phyloP scores from a whole-genome alignment of 2,888 invertebrate species.

The Thera britannica region DNA sequence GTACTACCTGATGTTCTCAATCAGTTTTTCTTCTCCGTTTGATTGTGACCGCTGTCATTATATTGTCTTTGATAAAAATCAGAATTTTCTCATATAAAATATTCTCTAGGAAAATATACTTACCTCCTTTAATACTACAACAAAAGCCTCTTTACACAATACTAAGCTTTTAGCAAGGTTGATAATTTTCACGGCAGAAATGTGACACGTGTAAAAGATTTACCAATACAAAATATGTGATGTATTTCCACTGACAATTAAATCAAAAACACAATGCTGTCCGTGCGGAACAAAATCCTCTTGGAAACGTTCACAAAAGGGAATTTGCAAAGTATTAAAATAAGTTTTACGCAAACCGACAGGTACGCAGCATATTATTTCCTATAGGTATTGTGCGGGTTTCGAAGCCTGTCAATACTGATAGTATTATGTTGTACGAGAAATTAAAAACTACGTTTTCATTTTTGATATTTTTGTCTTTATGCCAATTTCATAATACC shows the following conservation, averaged over 20 bases:
- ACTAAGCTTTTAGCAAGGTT: conserved; percentile 26
- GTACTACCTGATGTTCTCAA: too few species aligned
- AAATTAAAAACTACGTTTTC: too few species aligned
- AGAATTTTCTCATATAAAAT: not conserved
- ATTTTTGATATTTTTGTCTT: not conserved
- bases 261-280: conserved; percentile 41
- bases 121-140: conserved; percentile 13
- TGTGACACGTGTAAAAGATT: conserved; percentile 50
- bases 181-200: conserved; percentile 37
- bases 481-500: too few species aligned
- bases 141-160: conserved; percentile 28
- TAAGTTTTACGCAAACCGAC: conserved; percentile 24
- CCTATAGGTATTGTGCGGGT: conserved; percentile 9
- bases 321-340: conserved; percentile 22
- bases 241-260: conserved; percentile 37
- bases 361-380: conserved; percentile 18
- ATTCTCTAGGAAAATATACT: conserved; percentile 1
- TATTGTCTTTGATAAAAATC: not conserved
- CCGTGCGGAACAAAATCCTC: conserved; percentile 34
- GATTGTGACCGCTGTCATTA: not conserved
- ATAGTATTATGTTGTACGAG: conserved; percentile 1
- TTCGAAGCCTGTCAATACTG: conserved; percentile 24
- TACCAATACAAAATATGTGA: conserved; percentile 32
- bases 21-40: too few species aligned
- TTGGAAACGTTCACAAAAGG: conserved; percentile 28